A percentile compares a stretch with the other conserved stretches of the same genome.
phyloP scores from a whole-genome alignment of 2,888 invertebrate species.

The Esperia sulphurella region DNA sequence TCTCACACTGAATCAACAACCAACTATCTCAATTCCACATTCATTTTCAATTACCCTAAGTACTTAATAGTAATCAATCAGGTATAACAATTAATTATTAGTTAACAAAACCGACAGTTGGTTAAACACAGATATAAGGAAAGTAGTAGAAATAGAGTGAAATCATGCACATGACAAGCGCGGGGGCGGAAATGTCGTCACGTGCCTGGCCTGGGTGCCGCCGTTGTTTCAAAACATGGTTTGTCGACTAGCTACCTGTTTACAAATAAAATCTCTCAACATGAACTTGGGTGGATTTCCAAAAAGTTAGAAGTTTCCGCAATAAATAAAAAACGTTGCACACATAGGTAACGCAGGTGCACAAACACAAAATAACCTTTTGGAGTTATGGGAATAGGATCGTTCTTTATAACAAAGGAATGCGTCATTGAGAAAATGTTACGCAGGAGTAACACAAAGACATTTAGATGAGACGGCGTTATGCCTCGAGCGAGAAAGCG shows the following conservation, averaged over 20 bases:
- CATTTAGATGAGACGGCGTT: conserved; percentile 40
- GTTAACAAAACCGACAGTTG: too few species aligned
- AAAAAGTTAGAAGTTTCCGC: conserved; percentile 32
- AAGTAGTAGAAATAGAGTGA: neutral
- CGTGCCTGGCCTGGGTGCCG: conserved; percentile 34
- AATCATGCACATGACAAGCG: conserved; percentile 3
- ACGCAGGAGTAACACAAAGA: conserved; percentile 34
- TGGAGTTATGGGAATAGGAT: neutral
- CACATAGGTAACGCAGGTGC: neutral
- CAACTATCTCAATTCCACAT: neutral
- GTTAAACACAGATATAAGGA: too few species aligned
- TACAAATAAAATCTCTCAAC: conserved; percentile 46
- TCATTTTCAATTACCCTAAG: neutral
- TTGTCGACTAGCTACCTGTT: conserved; percentile 50
- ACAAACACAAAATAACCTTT: neutral
- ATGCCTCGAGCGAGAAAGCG: conserved; percentile 47
- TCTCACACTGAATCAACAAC: neutral
- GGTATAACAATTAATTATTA: too few species aligned
- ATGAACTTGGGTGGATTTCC: conserved; percentile 8
- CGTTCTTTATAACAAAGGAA: conserved; percentile 6
- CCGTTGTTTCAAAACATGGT: conserved; percentile 55
- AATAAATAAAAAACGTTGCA: conserved; percentile 15
- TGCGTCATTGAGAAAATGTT: conserved; percentile 10
- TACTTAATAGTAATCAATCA: neutral
- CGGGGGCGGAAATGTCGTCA: conserved; percentile 26